Conservation (phyloP, 2,113 vertebrate genomes). For the Triplophysa tibetana region DNA sequence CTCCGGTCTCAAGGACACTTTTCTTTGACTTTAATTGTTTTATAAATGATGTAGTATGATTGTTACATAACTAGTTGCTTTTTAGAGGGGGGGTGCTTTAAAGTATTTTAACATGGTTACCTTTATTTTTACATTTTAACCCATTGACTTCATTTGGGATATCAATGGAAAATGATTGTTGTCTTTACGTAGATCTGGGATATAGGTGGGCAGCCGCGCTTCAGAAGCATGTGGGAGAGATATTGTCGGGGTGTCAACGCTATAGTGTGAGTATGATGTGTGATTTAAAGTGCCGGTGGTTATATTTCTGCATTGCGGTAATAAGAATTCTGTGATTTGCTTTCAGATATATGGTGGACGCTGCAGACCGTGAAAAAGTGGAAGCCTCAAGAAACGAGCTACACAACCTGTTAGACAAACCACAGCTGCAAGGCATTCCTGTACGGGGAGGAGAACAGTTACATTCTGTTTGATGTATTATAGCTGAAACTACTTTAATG, state of each 20-base stretch:
- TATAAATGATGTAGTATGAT: background rate
- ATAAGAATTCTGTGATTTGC: background rate
- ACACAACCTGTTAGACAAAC: slow-evolving; percentile 97
- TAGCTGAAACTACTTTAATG: no score
- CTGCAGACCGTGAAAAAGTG: slow-evolving; percentile 95
- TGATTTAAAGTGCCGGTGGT: background rate
- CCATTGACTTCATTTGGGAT: no score
- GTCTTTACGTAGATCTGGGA: slow-evolving; percentile 88
- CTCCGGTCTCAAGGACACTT: background rate
- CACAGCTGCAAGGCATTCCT: slow-evolving; percentile 97
- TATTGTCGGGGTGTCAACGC: slow-evolving; percentile 98
- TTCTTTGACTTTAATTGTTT: background rate
- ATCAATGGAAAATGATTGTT: background rate
- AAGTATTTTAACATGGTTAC: no score
- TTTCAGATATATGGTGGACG: slow-evolving; percentile 97
- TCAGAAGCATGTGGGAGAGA: slow-evolving; percentile 99
- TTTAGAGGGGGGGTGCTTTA: background rate
- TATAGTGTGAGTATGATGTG: slow-evolving; percentile 86
- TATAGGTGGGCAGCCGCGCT: slow-evolving; percentile 96
- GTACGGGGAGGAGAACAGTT: slow-evolving; percentile 73
- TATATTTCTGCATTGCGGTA: background rate
- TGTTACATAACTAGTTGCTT: background rate
- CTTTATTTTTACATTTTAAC: no score
- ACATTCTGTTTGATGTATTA: background rate
- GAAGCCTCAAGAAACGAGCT: slow-evolving; percentile 96